Base-by-base conservation (phyloP, 2,113 vertebrate species). In the Poicephalus meyeri region DNA sequence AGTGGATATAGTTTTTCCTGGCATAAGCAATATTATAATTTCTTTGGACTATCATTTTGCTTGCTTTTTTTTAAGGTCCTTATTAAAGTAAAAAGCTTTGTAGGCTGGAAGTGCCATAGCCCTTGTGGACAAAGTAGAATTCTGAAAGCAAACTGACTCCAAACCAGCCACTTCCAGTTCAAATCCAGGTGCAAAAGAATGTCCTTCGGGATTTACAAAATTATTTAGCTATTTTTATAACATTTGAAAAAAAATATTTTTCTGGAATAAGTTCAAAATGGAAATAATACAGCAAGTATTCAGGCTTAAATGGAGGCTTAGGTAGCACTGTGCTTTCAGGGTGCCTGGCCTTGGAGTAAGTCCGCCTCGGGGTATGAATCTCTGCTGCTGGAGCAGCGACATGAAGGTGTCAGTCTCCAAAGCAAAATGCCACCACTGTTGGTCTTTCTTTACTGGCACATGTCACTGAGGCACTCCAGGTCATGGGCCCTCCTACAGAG, bases 131-230 rank as follows among this genome's bases (percentile, higher is more conserved):
- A 86, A 88, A 88, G 35, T 56, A 83, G 52, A 80, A 91, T 80
- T 89, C 52, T 83, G 70, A 82, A 95, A 58, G 58, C 49, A 80
- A 88, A 91, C 28, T 90, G 82, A 46, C 50, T 82, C 50, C 63
- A 11, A 90, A 94, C 35, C 79, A 95, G 58, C 78, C 74, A 94
- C 89, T 96, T 96, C 58, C 71, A 82, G 65, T 92, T 94, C 33
- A 80, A 91, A 82, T 66, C 41, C 66, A 77, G n/a, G 55, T 86
- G n/a, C 70, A 86, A 89, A 94, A 85, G 37, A 56, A 89, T 53
- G 78, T 86, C 63, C 35, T 89, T 86, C 49, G 53, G 74, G 81
- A 65, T 89, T 94, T 65, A 91, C 49, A 94, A 89, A 92, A 92
- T 76, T 89, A 91, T 89, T 84, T 61, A 79, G 39, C 39, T 87